Evolutionary conservation across 2,113 vertebrate species (phyloP).

Genomic region (Delphinus delphis): DNA sequence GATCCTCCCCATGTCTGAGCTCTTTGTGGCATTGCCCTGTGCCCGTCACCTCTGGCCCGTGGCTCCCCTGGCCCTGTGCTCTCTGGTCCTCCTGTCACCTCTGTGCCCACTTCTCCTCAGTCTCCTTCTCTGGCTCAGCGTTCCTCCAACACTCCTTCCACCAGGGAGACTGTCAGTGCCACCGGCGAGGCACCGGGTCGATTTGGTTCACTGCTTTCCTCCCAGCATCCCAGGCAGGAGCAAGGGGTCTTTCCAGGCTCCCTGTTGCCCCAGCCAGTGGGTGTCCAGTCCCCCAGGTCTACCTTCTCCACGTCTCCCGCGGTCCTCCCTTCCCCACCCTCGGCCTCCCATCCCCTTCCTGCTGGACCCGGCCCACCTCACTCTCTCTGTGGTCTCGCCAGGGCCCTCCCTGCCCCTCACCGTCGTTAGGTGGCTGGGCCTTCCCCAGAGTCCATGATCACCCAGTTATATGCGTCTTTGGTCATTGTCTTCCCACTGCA

Average conservation of each 20-base stretch:
- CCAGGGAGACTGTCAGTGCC: not conserved
- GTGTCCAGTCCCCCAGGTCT: not conserved
- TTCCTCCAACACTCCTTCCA: too few species aligned
- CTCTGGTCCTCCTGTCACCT: not conserved
- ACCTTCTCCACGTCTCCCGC: rapidly evolving
- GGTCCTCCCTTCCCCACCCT: rapidly evolving
- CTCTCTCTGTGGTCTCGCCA: not conserved
- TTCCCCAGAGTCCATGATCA: rapidly evolving
- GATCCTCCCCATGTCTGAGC: rapidly evolving
- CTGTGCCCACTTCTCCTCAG: not conserved
- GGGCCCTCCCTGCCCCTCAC: rapidly evolving
- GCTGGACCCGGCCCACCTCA: rapidly evolving
- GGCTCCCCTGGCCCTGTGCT: not conserved
- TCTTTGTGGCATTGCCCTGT: rapidly evolving
- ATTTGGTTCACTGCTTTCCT: rapidly evolving
- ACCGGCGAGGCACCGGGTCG: rapidly evolving
- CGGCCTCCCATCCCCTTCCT: not conserved
- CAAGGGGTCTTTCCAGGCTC: rapidly evolving
- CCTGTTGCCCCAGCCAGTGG: not conserved
- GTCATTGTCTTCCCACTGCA: rapidly evolving
- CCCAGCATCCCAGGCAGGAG: too few species aligned
- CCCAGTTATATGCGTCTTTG: rapidly evolving
- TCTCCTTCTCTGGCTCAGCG: not conserved
- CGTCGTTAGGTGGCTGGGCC: rapidly evolving
- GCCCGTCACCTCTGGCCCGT: rapidly evolving